These are phyloP conservation scores for Peromyscus maniculatus DNA, from an alignment of 2,113 vertebrate species.

Conservation along the genomic window DNA sequence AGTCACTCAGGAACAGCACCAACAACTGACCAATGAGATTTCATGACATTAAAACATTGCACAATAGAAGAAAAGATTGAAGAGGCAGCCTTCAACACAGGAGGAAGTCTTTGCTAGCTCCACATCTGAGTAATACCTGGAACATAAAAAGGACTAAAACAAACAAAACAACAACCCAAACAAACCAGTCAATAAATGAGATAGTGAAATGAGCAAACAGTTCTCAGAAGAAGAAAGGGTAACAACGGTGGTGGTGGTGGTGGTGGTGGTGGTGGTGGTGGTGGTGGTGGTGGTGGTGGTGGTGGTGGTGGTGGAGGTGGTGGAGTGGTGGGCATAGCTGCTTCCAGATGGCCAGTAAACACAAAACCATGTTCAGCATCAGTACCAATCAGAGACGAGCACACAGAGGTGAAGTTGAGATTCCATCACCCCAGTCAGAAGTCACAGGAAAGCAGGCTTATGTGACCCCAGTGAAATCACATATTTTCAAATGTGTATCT, in stretches of 20 bases:
- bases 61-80: background rate
- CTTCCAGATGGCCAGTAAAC: constrained; percentile 79
- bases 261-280: constrained; percentile 83
- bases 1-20: background rate
- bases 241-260: constrained; percentile 69
- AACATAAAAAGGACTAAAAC: background rate
- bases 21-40: background rate
- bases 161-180: background rate
- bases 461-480: too few relatives aligned
- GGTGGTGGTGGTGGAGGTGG: constrained; percentile 81
- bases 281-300: constrained; percentile 82
- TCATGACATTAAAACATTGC: background rate
- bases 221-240: too few relatives aligned
- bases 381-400: background rate
- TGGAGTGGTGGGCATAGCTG: constrained; percentile 90
- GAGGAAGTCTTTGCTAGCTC: background rate
- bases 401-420: background rate
- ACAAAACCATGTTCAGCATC: background rate
- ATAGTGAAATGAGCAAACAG: background rate
- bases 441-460: background rate
- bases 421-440: background rate
- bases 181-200: background rate
- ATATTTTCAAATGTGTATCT: too few relatives aligned
- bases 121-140: background rate
- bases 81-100: background rate